Base-by-base conservation (phyloP, 2,888 invertebrate species). In the Watsonalla binaria region DNA sequence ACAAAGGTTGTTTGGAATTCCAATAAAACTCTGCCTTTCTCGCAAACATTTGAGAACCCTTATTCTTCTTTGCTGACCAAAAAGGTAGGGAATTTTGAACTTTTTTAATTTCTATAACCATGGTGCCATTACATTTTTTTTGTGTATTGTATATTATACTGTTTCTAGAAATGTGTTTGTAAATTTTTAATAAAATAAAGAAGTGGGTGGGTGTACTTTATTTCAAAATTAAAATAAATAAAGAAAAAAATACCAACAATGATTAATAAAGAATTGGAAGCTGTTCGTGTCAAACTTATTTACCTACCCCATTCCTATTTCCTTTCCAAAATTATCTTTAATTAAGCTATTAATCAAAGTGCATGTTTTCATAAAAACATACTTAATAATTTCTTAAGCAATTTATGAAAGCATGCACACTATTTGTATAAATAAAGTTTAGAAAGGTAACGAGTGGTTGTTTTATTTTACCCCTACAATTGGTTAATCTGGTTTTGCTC, bases 101-200 rank as follows among this genome's bases (percentile, higher is more conserved):
- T 55, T 46, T 61, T 61, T 61, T 2, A 24, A 54, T 57, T 54
- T 62, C 53, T 57, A 71, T 76, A 75, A 85, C 79, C 76, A 84
- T 84, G 77, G 82, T 87, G 88, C 86, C 86, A 88, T 85, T 85
- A 84, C 76, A 78, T 73, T 57, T 56, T 51, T 51, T 54, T 55
- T 33, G 56, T 58, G 54, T 56, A 47, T 45, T 55, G 57, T 56
- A 39, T 53, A 56, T 46, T 51, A 48, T 55, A 53, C 52, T 39
- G 52, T 47, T 59, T 51, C 45, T 46, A 51, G 47, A 45, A 54
- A 57, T 51, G 45, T 51, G 47, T 50, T 45, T 48, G 54, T 51
- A 39, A 13, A 37, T 56, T 51, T 54, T 46, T 60, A 60, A 59
- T 15, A 55, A 45, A 54, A 50, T 60, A 51, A 55, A 51, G 51